Evolutionary conservation across 2,888 invertebrate species (phyloP).

Genomic region (Lepidocyrtinus sp.): DNA sequence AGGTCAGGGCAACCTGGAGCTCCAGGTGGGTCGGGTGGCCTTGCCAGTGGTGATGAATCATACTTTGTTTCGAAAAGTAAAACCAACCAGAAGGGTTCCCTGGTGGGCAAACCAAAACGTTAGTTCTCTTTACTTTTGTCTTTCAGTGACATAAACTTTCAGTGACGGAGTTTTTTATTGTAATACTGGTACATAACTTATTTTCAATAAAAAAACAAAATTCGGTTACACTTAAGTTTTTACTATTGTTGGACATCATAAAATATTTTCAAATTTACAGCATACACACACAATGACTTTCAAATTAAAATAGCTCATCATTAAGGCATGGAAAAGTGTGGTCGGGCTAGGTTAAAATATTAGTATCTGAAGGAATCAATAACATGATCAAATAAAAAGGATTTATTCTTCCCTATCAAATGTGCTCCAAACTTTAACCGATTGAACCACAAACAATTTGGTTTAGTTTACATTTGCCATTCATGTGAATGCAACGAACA

Average conservation of each 20-base stretch:
- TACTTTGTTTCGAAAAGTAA: slow-evolving; percentile 11
- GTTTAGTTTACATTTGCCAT: neutral
- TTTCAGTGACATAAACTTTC: neutral
- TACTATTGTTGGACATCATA: neutral
- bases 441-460: neutral
- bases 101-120: slow-evolving; percentile 7
- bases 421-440: neutral
- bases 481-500: neutral
- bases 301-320: too few species aligned
- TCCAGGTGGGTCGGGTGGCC: neutral
- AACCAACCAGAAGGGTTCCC: neutral
- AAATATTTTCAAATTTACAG: neutral
- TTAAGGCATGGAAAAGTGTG: too few species aligned
- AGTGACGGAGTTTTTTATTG: neutral
- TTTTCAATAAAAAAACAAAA: neutral
- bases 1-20: too few species aligned
- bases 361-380: too few species aligned
- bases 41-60: slow-evolving; percentile 2
- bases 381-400: too few species aligned
- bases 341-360: too few species aligned
- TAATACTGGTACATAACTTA: slow-evolving; percentile 26
- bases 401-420: neutral
- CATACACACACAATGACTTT: too few species aligned
- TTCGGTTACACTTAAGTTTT: neutral
- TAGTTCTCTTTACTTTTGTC: neutral